Conservation (phyloP, 2,888 invertebrate genomes). For the Dicroscelio sp. region DNA sequence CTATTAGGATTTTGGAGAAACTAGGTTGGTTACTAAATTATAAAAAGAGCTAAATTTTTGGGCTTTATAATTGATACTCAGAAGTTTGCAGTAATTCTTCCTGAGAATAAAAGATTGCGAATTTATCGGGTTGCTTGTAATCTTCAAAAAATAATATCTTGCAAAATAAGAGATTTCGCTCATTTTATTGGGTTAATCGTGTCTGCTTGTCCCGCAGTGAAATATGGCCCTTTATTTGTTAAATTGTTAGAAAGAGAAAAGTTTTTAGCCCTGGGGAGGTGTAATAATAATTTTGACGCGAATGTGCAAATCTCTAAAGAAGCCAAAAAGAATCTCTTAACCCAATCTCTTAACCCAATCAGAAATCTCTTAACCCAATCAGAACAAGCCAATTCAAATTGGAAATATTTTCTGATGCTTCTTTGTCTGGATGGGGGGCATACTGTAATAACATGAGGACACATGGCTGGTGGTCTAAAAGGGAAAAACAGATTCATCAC, state of each 20-base stretch:
- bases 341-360: no score
- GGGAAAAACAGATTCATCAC: not conserved
- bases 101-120: not conserved
- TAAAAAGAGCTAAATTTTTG: not conserved
- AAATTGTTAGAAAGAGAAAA: not conserved
- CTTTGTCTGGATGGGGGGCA: not conserved
- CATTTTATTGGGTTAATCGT: conserved; percentile 53
- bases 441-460: not conserved
- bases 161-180: conserved; percentile 67
- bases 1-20: not conserved
- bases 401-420: not conserved
- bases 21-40: not conserved
- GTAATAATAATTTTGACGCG: not conserved
- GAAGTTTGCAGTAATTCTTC: not conserved
- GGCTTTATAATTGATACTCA: not conserved
- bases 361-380: no score
- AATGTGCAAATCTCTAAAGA: conserved; percentile 11
- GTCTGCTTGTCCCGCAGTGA: conserved; percentile 62
- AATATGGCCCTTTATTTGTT: conserved; percentile 46
- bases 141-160: not conserved
- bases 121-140: not conserved
- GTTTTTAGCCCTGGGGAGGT: not conserved
- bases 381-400: not conserved
- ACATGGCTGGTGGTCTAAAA: not conserved
- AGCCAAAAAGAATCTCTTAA: not conserved